Percentiles rank a stretch among this genome's conserved stretches.
Evolutionary conservation across 2,113 vertebrate genomes (phyloP).

Genomic region (Falco punctatus): DNA sequence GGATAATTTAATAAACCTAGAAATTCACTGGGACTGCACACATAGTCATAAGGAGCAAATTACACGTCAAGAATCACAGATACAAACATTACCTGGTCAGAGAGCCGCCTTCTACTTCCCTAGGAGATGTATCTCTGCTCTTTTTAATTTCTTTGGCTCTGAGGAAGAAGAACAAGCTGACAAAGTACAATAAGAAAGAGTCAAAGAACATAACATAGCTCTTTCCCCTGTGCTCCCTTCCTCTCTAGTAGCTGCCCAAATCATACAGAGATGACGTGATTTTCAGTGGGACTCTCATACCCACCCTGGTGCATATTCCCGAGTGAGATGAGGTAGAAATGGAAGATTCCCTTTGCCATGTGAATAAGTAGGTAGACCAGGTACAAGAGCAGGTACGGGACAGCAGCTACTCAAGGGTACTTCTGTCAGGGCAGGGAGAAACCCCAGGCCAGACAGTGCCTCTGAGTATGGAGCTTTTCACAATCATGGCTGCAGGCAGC

Average conservation of each 20-base stretch:
- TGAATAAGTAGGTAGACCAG: not conserved
- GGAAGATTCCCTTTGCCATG: not conserved
- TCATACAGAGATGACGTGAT: not conserved
- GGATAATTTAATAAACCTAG: not conserved
- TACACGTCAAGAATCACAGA: not conserved
- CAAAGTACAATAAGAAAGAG: not conserved
- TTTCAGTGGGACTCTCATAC: not conserved
- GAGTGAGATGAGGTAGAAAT: not conserved
- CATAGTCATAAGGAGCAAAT: not conserved
- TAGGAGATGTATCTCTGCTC: not conserved
- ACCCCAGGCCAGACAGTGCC: not conserved
- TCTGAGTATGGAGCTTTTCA: not conserved
- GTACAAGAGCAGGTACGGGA: not conserved
- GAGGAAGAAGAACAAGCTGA: not conserved
- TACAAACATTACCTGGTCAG: not conserved
- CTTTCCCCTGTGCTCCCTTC: not conserved
- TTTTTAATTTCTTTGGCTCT: not conserved
- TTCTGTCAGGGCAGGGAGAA: not conserved
- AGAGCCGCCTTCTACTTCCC: not conserved
- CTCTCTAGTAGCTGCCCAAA: not conserved
- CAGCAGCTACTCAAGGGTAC: not conserved
- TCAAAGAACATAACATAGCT: not conserved
- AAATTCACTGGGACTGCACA: not conserved
- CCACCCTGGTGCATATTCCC: not conserved
- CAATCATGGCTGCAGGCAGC: not conserved